phyloP scores from a whole-genome alignment of 2,888 invertebrate species.

The Drosophila longiperda region DNA sequence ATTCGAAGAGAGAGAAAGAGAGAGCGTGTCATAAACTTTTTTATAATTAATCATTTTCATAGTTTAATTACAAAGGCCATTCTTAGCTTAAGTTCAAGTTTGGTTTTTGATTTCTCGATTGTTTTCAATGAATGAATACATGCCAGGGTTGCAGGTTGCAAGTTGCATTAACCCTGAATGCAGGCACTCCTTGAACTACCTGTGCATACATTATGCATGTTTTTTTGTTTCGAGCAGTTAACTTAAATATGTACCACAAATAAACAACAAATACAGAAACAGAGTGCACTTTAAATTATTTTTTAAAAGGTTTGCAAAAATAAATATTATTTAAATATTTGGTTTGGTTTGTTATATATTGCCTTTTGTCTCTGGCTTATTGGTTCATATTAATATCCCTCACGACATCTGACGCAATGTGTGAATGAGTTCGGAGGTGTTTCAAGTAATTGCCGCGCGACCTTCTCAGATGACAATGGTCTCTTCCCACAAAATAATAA shows the following conservation, averaged over 20 bases:
- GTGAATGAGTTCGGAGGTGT: conserved; percentile 41
- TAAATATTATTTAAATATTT: conserved; percentile 69
- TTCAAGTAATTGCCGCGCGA: conserved; percentile 64
- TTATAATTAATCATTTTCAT: not conserved
- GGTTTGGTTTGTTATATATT: conserved; percentile 30
- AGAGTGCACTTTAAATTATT: conserved; percentile 59
- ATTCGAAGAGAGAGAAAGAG: not conserved
- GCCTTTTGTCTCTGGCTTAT: conserved; percentile 36
- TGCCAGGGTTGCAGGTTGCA: conserved; percentile 21
- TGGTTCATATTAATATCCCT: conserved; percentile 58
- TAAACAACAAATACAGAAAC: conserved; percentile 37
- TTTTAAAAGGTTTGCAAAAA: conserved; percentile 72
- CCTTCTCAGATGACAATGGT: conserved; percentile 75
- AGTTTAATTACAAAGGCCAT: not conserved
- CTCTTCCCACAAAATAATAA: conserved; percentile 36
- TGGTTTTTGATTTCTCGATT: not conserved
- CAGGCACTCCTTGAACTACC: conserved; percentile 32
- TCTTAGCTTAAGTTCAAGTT: not conserved
- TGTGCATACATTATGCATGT: conserved; percentile 1
- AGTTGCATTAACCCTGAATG: conserved; percentile 1
- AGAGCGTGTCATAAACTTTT: not conserved
- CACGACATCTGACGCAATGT: conserved; percentile 69
- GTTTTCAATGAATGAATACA: not conserved
- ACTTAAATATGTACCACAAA: conserved; percentile 54
- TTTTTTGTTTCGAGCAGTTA: conserved; percentile 29